A percentile compares a stretch with the other conserved stretches of the same genome.
Evolutionary conservation across 2,113 vertebrate species (phyloP).

Genomic region (Bubo bubo): DNA sequence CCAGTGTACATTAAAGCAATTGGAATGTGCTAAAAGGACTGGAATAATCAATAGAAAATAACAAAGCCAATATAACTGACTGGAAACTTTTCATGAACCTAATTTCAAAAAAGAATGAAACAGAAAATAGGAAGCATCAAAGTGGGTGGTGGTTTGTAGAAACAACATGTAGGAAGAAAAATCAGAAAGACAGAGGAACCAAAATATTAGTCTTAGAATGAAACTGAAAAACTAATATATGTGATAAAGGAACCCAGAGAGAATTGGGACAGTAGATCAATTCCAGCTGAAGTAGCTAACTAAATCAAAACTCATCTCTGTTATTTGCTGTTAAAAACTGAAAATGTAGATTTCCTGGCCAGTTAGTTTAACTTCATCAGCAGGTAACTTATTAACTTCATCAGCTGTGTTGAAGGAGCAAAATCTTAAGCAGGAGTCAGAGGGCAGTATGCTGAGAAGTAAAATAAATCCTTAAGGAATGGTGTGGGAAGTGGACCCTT

Average conservation of each 20-base stretch:
- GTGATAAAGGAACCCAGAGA: not conserved
- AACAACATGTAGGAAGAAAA: not conserved
- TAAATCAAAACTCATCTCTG: not conserved
- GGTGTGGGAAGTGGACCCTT: not conserved
- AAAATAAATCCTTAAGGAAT: not conserved
- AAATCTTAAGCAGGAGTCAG: not conserved
- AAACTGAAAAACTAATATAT: not conserved
- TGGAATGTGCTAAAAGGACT: slow-evolving; percentile 14
- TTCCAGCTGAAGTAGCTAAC: not conserved
- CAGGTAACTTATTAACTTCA: not conserved
- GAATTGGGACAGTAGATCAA: not conserved
- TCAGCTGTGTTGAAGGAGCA: not conserved
- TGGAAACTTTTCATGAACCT: not conserved
- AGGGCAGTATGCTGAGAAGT: not conserved
- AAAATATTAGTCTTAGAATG: not conserved
- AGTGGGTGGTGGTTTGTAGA: not conserved
- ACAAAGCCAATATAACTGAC: not conserved
- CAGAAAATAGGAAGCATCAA: not conserved
- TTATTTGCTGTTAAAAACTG: not conserved
- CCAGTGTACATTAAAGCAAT: not conserved
- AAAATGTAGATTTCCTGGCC: not conserved
- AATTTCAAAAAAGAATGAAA: not conserved
- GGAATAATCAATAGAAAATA: slow-evolving; percentile 37
- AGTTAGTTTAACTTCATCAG: not conserved
- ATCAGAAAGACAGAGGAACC: not conserved